Evolutionary conservation across 2,113 vertebrate species (phyloP).

Genomic region (Tringa solitaria): DNA sequence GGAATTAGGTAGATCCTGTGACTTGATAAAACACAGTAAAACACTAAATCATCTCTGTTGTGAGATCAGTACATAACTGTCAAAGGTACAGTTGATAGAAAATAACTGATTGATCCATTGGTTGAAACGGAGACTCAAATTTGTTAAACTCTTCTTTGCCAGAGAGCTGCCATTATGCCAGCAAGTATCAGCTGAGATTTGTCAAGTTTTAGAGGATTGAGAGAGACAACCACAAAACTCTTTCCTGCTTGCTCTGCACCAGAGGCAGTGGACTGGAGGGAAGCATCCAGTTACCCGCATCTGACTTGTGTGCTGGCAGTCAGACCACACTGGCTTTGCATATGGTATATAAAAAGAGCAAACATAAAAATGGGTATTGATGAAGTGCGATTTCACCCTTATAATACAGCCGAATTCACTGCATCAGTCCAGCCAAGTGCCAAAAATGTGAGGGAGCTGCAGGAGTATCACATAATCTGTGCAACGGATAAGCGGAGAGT

Average conservation of each 20-base stretch:
- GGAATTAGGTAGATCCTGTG: neutral
- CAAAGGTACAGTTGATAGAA: neutral
- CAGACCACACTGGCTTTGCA: neutral
- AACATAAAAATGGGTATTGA: conserved; percentile 12
- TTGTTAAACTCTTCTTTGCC: neutral
- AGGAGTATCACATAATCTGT: neutral
- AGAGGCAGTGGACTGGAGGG: neutral
- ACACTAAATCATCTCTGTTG: neutral
- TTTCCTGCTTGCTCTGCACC: neutral
- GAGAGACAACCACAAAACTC: neutral
- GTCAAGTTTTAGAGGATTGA: neutral
- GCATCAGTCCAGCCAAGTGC: neutral
- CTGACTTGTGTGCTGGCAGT: neutral
- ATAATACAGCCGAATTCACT: neutral
- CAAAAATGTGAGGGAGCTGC: conserved; percentile 14
- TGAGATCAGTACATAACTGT: neutral
- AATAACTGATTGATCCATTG: neutral
- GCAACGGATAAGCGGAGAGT: neutral
- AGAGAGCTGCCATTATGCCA: neutral
- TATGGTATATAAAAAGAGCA: neutral
- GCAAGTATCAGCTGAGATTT: neutral
- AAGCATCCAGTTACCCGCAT: neutral
- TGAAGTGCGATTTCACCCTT: conserved; percentile 7
- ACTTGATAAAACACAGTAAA: neutral
- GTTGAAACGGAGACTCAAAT: neutral